phyloP scores from a whole-genome alignment of 2,797 vertebrate genomes.

The Artibeus jamaicensis region DNA sequence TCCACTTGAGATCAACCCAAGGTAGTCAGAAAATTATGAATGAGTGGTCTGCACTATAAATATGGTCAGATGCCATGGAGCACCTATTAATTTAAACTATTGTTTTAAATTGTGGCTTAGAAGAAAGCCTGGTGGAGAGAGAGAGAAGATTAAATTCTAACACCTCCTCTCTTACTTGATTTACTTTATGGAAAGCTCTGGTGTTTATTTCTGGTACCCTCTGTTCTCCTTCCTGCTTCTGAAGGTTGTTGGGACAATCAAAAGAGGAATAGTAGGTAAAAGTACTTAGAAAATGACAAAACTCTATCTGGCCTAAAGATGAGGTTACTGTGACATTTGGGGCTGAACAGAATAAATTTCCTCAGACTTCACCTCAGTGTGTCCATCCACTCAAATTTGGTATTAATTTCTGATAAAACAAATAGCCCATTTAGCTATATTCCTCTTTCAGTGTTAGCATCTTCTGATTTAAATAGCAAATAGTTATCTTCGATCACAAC shows the following conservation, averaged over 20 bases:
- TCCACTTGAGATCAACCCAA: not conserved
- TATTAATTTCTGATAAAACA: not conserved
- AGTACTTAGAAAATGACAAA: conserved; percentile 7
- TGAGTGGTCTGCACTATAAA: not conserved
- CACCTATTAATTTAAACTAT: not conserved
- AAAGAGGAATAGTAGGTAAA: not conserved
- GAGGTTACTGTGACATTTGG: not conserved
- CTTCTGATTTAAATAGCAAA: not conserved
- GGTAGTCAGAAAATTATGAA: not conserved
- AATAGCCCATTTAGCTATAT: not conserved
- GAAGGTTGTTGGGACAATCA: not conserved
- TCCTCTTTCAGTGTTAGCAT: not conserved
- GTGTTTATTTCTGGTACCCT: not conserved
- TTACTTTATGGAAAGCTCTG: not conserved
- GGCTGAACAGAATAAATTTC: not conserved
- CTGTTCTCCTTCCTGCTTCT: not conserved
- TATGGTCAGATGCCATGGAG: not conserved
- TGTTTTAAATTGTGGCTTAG: not conserved
- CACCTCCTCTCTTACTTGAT: not conserved
- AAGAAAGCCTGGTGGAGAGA: not conserved
- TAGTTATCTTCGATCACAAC: not conserved
- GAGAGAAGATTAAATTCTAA: not conserved
- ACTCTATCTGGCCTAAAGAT: not conserved
- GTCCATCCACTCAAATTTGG: not conserved
- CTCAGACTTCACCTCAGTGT: not conserved